A percentile compares a stretch with the other conserved stretches of the same genome.
phyloP scores from a whole-genome alignment of 1,140 invertebrate species.

The Oedothorax gibbosus region DNA sequence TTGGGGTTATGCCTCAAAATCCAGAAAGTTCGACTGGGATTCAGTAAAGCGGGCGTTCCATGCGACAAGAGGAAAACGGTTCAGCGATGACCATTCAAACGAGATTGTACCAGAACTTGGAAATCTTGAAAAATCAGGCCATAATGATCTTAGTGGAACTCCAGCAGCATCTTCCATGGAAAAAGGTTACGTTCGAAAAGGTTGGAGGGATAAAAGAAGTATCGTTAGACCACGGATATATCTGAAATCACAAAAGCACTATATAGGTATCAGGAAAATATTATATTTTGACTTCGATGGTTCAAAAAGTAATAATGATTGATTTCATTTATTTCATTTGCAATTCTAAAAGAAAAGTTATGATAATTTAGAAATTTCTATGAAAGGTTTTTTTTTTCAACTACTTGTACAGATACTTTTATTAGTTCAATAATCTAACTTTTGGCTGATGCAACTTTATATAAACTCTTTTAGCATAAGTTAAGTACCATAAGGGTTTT shows the following conservation, averaged over 20 bases:
- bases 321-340: no score
- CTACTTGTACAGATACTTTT: no score
- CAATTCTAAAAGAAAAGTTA: no score
- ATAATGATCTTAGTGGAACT: not conserved
- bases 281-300: no score
- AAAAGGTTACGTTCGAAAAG: not conserved
- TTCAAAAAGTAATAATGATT: no score
- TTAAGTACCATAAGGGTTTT: no score
- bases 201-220: constrained; percentile 20
- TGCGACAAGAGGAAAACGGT: constrained; percentile 42
- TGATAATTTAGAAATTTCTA: no score
- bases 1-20: not conserved
- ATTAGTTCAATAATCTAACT: no score
- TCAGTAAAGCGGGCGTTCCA: constrained; percentile 54
- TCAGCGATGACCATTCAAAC: not conserved
- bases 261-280: constrained; percentile 38
- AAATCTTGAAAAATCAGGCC: not conserved
- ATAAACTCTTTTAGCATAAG: no score
- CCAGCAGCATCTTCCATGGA: not conserved
- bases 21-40: constrained; percentile 40
- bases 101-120: not conserved
- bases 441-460: no score
- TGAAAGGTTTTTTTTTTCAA: no score
- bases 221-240: constrained; percentile 2
- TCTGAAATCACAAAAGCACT: constrained; percentile 20